Evolutionary conservation across 2,797 vertebrate species (phyloP).

Genomic region (Pangasius larnaudii): DNA sequence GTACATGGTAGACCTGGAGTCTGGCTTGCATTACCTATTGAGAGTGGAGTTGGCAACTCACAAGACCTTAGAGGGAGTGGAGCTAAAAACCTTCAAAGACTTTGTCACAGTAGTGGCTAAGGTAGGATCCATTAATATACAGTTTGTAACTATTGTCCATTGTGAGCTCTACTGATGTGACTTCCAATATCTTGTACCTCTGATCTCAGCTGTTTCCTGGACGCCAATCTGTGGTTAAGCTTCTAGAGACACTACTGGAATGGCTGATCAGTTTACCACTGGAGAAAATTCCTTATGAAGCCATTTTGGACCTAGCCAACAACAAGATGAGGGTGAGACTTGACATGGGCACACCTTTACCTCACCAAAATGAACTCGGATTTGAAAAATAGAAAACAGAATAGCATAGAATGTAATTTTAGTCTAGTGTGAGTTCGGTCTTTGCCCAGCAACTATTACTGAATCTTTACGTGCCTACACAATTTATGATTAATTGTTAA

Average conservation of each 20-base stretch:
- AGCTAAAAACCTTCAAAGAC: constrained; percentile 88
- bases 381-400: not conserved
- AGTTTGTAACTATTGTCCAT: not conserved
- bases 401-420: not conserved
- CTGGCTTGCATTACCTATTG: constrained; percentile 89
- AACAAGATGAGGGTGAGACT: constrained; percentile 93
- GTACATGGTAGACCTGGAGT: constrained; percentile 91
- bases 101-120: constrained; percentile 87
- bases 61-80: constrained; percentile 80
- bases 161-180: not conserved
- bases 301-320: constrained; percentile 93
- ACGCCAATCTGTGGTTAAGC: constrained; percentile 83
- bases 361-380: not conserved
- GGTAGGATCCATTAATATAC: constrained; percentile 69
- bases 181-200: constrained; percentile 10
- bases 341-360: too few species aligned
- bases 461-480: not conserved
- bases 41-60: constrained; percentile 89
- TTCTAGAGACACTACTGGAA: constrained; percentile 91
- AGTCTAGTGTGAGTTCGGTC: not conserved
- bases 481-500: not conserved
- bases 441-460: not conserved
- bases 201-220: constrained; percentile 83
- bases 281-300: constrained; percentile 89
- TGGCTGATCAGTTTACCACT: constrained; percentile 92